Evolutionary conservation across 2,888 invertebrate species (phyloP).

Genomic region (Brachylomia viminalis): DNA sequence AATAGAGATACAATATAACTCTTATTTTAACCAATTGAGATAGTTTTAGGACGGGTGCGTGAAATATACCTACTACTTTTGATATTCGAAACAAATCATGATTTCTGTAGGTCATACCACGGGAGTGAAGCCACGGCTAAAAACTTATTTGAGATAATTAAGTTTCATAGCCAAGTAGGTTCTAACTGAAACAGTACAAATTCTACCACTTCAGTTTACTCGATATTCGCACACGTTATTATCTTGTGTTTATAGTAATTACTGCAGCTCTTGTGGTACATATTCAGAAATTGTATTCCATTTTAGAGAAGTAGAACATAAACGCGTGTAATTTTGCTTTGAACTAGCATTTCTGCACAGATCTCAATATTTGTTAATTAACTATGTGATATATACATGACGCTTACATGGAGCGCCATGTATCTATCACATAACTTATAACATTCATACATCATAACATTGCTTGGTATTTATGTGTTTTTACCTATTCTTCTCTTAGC

Average conservation of each 20-base stretch:
- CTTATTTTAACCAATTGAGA: no score
- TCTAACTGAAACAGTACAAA: not conserved
- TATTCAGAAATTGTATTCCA: not conserved
- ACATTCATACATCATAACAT: no score
- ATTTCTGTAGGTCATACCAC: not conserved
- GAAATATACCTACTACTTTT: not conserved
- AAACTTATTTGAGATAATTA: not conserved
- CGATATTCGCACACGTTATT: slow-evolving; percentile 5
- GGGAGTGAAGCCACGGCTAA: no score
- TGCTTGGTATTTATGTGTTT: no score
- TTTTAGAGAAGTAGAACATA: not conserved
- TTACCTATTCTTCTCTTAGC: no score
- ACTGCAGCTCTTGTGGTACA: slow-evolving; percentile 7
- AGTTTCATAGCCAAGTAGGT: not conserved
- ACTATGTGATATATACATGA: no score
- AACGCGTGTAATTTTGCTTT: slow-evolving; percentile 31
- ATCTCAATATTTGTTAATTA: not conserved
- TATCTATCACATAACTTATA: no score
- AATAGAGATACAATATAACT: no score
- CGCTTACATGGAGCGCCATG: no score
- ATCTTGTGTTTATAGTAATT: slow-evolving; percentile 19
- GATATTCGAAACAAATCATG: not conserved
- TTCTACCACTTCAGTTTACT: not conserved
- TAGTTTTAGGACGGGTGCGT: not conserved
- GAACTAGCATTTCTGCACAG: not conserved